Base-by-base conservation (phyloP, 2,888 invertebrate species). In the Dione vanillae region DNA sequence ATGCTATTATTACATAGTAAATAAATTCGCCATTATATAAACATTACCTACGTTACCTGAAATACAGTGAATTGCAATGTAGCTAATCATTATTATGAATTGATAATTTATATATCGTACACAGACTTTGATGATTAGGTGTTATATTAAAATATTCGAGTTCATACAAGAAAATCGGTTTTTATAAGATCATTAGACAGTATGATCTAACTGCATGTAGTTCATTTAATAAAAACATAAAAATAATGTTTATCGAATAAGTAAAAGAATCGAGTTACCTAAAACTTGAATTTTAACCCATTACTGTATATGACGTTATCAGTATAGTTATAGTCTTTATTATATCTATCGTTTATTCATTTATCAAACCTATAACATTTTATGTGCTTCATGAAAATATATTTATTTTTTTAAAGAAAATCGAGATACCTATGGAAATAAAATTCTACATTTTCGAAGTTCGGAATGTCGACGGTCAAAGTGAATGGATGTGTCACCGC, bases 401-500 rank as follows among this genome's bases (percentile, higher is more conserved):
- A 10, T n/a, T n/a, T n/a, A 16, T 62, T 41, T 27, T 19, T 27
- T 19, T 35, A 47, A 45, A 47, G 47, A 40, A 54, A 65, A 68
- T 45, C 43, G 70, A 49, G 16, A 49, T 49, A 49, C 11, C 19
- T 66, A 77, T 73, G 73, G 75, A 78, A 84, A 83, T 82, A 82
- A 83, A 81, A 76, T 79, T 79, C 79, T 76, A 78, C 80, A 75
- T 76, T 78, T 82, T 85, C 82, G 81, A 83, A 83, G 43, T 80
- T 80, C 78, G 74, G 79, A 86, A 83, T 82, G 88, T 79, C 85
- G 83, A 86, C 88, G 85, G 84, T 86, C 87, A 87, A 88, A 92
- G 90, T 89, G 90, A 89, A 92, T 90, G 90, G 91, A 88, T 86
- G 87, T 91, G 91, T 91, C 91, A 85, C 90, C 91, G 86, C 91